Evolutionary conservation across 30 jellyfish, hydroid and myxozoan genomes (phyloP), one percentile per base, ranked within the genome.

Genomic region (Chrysaora quinquecirrha): DNA sequence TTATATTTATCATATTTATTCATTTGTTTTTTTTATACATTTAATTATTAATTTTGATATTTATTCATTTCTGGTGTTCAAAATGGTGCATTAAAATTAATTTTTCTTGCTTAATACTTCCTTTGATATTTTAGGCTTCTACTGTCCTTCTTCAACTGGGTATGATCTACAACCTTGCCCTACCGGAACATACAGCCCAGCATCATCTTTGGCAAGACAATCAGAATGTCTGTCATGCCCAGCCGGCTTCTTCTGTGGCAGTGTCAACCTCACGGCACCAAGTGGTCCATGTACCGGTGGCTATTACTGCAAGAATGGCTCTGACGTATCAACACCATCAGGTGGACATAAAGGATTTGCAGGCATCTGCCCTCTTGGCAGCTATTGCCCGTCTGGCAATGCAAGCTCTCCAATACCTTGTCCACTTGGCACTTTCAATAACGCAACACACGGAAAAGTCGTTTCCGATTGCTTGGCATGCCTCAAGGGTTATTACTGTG

Each of bases 221-320:
- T 11, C 84, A 25, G 95, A 92, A 71, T 92, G 98, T 75, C 48
- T 30, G 33, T 60, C 81, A 1, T 92, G 98, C 65, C 70, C 84
- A 6, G 89, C 98, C 72, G 98, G 98, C 7, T 50, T 25, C 30
- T 92, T 22, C 89, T 92, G 98, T 58, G 87, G 85, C 43, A 35
- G 78, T 35, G 16, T 80, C 11, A 92, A 92, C 84, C 77, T 91
- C 4, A 85, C 98, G 0, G 29, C 85, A 2, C 88, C 96, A 0
- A 78, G 92, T 52, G 98, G 98, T 14, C 96, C 96, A 73, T 92
- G 98, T 69, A 24, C 91, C 7, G 85, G 84, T 34, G 98, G 98
- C 48, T 92, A 30, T 35, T 92, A 70, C 87, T 92, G 98, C 76
- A 70, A 73, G 33, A 92, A 92, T 71, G 98, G 98, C 30, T 69